phyloP scores from a whole-genome alignment of 2,888 invertebrate genomes.

The Thelaira solivaga region DNA sequence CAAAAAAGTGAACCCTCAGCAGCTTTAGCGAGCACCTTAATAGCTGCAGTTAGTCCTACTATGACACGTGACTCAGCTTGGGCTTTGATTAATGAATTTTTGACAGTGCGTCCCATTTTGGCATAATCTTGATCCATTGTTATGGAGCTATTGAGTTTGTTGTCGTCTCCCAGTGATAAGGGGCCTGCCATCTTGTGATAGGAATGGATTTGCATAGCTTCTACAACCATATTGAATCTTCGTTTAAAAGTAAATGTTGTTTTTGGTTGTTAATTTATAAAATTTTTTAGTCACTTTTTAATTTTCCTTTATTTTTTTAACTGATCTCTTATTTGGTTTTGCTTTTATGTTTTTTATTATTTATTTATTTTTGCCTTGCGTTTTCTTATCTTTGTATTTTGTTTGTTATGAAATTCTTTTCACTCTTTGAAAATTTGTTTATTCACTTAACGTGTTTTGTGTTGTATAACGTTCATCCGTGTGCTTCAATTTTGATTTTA shows the following conservation, averaged over 20 bases:
- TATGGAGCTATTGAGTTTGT: background rate
- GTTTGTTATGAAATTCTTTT: constrained; percentile 73
- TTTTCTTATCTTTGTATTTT: constrained; percentile 34
- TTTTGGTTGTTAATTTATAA: constrained; percentile 59
- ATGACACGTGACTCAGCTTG: constrained; percentile 76
- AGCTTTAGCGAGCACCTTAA: constrained; percentile 74
- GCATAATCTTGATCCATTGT: constrained; percentile 64
- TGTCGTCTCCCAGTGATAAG: constrained; percentile 50
- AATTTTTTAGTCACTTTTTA: constrained; percentile 21
- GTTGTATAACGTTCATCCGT: constrained; percentile 9
- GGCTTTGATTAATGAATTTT: constrained; percentile 73
- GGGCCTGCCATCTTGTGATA: constrained; percentile 60
- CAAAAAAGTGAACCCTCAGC: constrained; percentile 83
- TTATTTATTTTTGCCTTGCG: background rate
- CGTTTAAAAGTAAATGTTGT: constrained; percentile 47
- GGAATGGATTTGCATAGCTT: constrained; percentile 67
- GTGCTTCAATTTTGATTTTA: constrained; percentile 76
- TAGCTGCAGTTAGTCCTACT: constrained; percentile 75
- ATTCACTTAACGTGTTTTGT: constrained; percentile 36
- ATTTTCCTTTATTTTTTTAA: constrained; percentile 41
- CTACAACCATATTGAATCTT: constrained; percentile 71
- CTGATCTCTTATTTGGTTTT: constrained; percentile 57
- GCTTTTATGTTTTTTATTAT: constrained; percentile 7
- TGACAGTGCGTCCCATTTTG: constrained; percentile 74
- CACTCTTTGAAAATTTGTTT: constrained; percentile 58